A percentile compares a stretch with the other conserved stretches of the same genome.
phyloP scores from a whole-genome alignment of 1,140 invertebrate species.

The Lordiphosa stackelbergi region DNA sequence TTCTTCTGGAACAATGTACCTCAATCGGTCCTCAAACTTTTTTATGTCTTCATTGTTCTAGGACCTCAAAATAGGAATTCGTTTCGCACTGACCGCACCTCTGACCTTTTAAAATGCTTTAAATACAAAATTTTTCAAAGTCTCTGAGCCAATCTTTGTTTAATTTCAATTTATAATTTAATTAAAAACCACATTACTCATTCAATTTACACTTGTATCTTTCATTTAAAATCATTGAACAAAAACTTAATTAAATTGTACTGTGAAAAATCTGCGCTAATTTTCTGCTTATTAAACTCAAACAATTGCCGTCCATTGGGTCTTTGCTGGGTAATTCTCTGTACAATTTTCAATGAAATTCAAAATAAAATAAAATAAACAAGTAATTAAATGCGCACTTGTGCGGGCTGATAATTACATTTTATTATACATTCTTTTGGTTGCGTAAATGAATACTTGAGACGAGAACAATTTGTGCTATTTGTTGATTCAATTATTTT shows the following conservation, averaged over 20 bases:
- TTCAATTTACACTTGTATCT: too few relatives aligned
- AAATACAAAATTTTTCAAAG: too few relatives aligned
- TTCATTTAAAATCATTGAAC: too few relatives aligned
- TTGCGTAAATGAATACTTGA: slow-evolving; percentile 6
- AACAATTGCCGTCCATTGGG: neutral
- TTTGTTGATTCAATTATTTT: slow-evolving; percentile 14
- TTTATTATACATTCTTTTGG: neutral
- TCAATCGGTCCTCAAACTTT: too few relatives aligned
- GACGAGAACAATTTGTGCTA: neutral
- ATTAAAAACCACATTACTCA: too few relatives aligned
- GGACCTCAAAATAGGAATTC: too few relatives aligned
- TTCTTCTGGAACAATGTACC: too few relatives aligned
- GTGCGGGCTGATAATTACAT: slow-evolving; percentile 5
- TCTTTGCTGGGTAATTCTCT: neutral
- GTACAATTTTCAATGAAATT: slow-evolving; percentile 1
- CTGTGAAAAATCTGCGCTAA: neutral
- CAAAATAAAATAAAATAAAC: slow-evolving; percentile 4
- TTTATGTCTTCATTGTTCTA: too few relatives aligned
- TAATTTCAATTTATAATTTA: too few relatives aligned
- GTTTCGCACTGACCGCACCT: too few relatives aligned
- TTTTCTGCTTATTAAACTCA: slow-evolving; percentile 13
- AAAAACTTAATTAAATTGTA: slow-evolving; percentile 1
- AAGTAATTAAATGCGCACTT: slow-evolving; percentile 5
- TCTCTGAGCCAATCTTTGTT: too few relatives aligned
- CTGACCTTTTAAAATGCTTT: too few relatives aligned